Base-by-base conservation (phyloP, 1,140 invertebrate genomes). In the Macrostomum lignano region DNA sequence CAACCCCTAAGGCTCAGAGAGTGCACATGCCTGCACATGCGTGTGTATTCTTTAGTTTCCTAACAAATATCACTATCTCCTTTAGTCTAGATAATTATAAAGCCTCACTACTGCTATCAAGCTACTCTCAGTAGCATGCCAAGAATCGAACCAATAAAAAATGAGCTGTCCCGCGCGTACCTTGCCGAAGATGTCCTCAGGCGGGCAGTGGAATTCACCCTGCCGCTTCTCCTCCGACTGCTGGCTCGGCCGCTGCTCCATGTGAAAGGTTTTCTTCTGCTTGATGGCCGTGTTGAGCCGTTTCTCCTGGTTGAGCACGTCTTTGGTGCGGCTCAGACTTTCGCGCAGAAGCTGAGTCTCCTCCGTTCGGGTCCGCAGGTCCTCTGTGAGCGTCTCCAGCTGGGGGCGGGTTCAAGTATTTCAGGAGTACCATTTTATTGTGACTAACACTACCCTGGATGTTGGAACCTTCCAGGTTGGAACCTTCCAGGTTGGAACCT, bases 221-320 rank as follows among this genome's bases (percentile, higher is more conserved):
- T 41, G 39, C 10, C 32, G 33, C 25, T 31, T 22, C 24, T 21
- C 31, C 13, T 28, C 44, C 20, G 49, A 48, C 35, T 51, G 49
- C n/a, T 48, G 34, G 36, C 51, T 47, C 43, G 49, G 50, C 21
- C 45, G 52, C 48, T 53, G 41, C 26, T 44, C 43, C 17, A 1
- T 36, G 11, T 10, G 36, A 23, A 25, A 20, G n/a, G 17, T 2
- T 45, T 53, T 55, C 41, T 47, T 48, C 22, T 51, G 42, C 45
- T 57, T 58, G 23, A 58, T 55, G 17, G 54, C 50, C 17, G 39
- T 40, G 33, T 58, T 57, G 1, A 57, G 42, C 6, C 51, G 36
- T 31, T 52, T 55, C 37, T 57, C 55, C 36, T 56, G 49, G 19
- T 57, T 47, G 2, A 58, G 42, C 23, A 39, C 37, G 25, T 48